phyloP scores from a whole-genome alignment of 2,113 vertebrate species.

The Mystacornis crossleyi region DNA sequence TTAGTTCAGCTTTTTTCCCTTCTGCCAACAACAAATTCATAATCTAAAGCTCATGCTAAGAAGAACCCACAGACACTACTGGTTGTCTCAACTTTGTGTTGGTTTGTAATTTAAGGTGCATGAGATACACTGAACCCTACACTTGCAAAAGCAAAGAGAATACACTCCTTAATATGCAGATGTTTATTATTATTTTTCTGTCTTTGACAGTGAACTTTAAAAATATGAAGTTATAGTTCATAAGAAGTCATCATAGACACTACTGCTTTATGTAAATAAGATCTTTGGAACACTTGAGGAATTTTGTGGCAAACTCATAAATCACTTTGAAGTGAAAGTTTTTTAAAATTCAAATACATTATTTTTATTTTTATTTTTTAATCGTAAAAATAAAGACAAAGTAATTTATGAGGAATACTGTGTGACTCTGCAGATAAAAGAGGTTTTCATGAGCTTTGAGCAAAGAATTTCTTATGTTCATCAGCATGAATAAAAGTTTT shows the following conservation, averaged over 20 bases:
- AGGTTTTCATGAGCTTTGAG: background rate
- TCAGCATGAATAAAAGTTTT: background rate
- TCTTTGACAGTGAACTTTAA: background rate
- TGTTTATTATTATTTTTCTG: constrained; percentile 38
- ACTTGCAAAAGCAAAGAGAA: background rate
- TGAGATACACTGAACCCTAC: background rate
- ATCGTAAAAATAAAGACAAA: background rate
- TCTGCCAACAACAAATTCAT: background rate
- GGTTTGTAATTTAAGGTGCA: background rate
- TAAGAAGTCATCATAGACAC: background rate
- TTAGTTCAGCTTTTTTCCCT: background rate
- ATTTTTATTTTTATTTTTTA: background rate
- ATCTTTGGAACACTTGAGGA: background rate
- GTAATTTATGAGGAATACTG: background rate
- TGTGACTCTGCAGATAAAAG: background rate
- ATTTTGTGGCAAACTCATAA: constrained; percentile 12
- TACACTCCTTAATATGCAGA: background rate
- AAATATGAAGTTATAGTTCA: background rate
- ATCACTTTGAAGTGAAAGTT: constrained; percentile 7
- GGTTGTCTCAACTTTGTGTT: background rate
- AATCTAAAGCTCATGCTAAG: background rate
- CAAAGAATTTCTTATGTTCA: background rate
- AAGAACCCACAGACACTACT: background rate
- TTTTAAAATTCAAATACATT: background rate
- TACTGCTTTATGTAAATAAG: constrained; percentile 13